Evolutionary conservation across 1,140 invertebrate genomes (phyloP).

Genomic region (Episyrphus balteatus): DNA sequence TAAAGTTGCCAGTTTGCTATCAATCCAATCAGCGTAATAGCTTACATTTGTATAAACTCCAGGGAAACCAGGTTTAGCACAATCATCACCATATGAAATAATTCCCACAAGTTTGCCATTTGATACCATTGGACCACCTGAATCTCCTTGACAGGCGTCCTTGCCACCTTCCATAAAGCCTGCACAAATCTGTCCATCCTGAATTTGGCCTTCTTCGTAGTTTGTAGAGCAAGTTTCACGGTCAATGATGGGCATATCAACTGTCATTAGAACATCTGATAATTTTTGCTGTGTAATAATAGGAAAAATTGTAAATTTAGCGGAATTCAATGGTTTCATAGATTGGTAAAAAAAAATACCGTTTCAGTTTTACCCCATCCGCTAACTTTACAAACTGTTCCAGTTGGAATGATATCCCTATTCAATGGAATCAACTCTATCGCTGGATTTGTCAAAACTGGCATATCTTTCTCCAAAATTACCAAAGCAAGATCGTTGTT

Average conservation of each 20-base stretch:
- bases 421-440: conserved; percentile 18
- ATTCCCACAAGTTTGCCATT: conserved; percentile 42
- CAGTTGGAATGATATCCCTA: conserved; percentile 1
- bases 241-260: conserved; percentile 24
- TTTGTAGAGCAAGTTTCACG: conserved; percentile 10
- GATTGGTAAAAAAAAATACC: conserved; percentile 6
- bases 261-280: conserved; percentile 20
- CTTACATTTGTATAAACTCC: conserved; percentile 43
- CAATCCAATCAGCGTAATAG: no score
- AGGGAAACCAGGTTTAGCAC: conserved; percentile 38
- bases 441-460: conserved; percentile 17
- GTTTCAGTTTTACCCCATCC: conserved; percentile 26
- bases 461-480: conserved; percentile 16
- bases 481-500: conserved; percentile 23
- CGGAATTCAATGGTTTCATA: not conserved
- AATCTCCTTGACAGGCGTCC: conserved; percentile 42
- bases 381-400: conserved; percentile 20
- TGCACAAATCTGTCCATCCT: conserved; percentile 28
- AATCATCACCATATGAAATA: conserved; percentile 45
- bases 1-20: no score
- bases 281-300: conserved; percentile 8
- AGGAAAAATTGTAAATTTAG: not conserved
- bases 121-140: conserved; percentile 49
- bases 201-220: conserved; percentile 8
- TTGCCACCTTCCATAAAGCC: conserved; percentile 21